Conservation (phyloP, 2,888 invertebrate species). For the Deilephila elpenor region DNA sequence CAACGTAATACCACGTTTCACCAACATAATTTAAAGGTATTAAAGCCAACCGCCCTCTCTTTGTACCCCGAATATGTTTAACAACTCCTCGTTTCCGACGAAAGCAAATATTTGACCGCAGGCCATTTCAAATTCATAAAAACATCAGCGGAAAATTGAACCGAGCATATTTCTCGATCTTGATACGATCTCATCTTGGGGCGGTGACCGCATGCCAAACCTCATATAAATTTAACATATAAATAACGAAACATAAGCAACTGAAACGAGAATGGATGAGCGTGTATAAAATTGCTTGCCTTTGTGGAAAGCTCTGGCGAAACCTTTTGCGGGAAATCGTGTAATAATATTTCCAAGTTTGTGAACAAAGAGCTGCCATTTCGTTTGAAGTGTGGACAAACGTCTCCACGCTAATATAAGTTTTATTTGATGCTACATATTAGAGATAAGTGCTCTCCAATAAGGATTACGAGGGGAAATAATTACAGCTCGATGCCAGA, state of each 20-base stretch:
- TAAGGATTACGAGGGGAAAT: not conserved
- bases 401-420: constrained; percentile 44
- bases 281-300: constrained; percentile 64
- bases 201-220: constrained; percentile 58
- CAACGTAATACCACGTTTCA: constrained; percentile 36
- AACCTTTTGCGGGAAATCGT: constrained; percentile 69
- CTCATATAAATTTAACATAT: constrained; percentile 62
- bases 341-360: constrained; percentile 77
- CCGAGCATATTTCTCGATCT: constrained; percentile 53
- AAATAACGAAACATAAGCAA: constrained; percentile 64
- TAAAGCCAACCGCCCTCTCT: constrained; percentile 35
- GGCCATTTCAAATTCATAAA: constrained; percentile 63
- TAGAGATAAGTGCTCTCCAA: not conserved
- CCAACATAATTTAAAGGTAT: constrained; percentile 39
- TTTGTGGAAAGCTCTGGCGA: constrained; percentile 53
- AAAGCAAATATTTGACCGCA: constrained; percentile 35
- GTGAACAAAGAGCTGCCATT: constrained; percentile 67
- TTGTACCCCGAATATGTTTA: constrained; percentile 30
- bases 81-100: constrained; percentile 8
- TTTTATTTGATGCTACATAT: constrained; percentile 27
- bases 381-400: constrained; percentile 64
- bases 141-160: constrained; percentile 58
- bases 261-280: constrained; percentile 63
- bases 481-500: no score
- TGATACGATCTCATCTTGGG: constrained; percentile 53